A percentile compares a stretch with the other conserved stretches of the same genome.
Conservation (phyloP, 2,888 invertebrate genomes). For the Xestobium rufovillosum region DNA sequence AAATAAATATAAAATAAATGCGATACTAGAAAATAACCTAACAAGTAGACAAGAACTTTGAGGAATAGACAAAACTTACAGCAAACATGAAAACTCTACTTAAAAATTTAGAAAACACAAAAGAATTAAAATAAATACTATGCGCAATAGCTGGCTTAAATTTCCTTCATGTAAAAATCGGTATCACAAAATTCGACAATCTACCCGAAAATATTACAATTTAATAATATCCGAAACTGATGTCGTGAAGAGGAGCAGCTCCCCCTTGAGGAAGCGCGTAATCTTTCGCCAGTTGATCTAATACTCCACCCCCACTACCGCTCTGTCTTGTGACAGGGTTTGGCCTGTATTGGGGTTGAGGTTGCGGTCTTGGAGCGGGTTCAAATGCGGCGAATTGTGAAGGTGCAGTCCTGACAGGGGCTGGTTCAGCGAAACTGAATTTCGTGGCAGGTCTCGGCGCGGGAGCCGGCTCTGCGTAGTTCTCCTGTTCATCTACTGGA, state of each 20-base stretch:
- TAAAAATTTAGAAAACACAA: too few relatives aligned
- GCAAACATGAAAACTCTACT: too few relatives aligned
- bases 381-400: slow-evolving; percentile 22
- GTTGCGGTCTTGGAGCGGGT: slow-evolving; percentile 23
- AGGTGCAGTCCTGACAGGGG: slow-evolving; percentile 28
- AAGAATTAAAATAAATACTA: too few relatives aligned
- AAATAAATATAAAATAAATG: too few relatives aligned
- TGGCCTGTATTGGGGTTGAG: slow-evolving; percentile 26
- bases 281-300: slow-evolving; percentile 75
- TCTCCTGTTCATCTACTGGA: slow-evolving; percentile 31
- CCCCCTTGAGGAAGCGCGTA: slow-evolving; percentile 67
- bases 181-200: too few relatives aligned
- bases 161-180: too few relatives aligned
- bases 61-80: too few relatives aligned
- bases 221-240: slow-evolving; percentile 75
- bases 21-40: too few relatives aligned
- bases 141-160: too few relatives aligned
- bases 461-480: slow-evolving; percentile 32
- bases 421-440: slow-evolving; percentile 22
- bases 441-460: slow-evolving; percentile 18
- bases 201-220: too few relatives aligned
- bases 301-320: slow-evolving; percentile 48
- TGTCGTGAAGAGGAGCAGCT: slow-evolving; percentile 67
- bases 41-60: too few relatives aligned
- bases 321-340: slow-evolving; percentile 27